Base-by-base conservation (phyloP, 2,113 vertebrate species). In the Paraplagusia blochii region DNA sequence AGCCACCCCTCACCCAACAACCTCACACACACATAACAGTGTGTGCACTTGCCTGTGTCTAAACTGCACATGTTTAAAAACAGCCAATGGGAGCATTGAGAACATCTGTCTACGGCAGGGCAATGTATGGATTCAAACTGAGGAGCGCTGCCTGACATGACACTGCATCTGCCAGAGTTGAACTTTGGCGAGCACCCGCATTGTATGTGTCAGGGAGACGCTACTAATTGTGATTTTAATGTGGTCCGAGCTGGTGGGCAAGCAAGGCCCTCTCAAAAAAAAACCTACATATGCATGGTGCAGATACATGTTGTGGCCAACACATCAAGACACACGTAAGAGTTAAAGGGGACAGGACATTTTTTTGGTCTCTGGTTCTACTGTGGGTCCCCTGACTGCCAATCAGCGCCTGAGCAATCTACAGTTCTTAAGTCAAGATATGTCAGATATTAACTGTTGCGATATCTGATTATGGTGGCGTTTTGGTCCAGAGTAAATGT, bases 151-250 rank as follows among this genome's bases (percentile, higher is more conserved):
- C 64, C 58, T 72, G 78, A 77, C 60, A n/a, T n/a, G 80, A 66
- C 58, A 56, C 48, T 77, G 69, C 72, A 68, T 84, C 83, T 50
- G 3, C 39, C 63, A 39, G 52, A 17, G 44, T 75, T 69, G 63
- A 39, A 53, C 52, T 57, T 72, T n/a, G 13, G 29, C 38, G 18
- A 1, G 42, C 10, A 18, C 54, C 61, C 69, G 66, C 6, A n/a
- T n/a, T n/a, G n/a, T 54, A 69, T 56, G 55, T 77, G 69, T 68
- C 79, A 69, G 52, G 60, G 58, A 74, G 56, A 76, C 56, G 17
- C 58, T 70, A 53, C 69, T 83, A 81, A 85, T 82, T 82, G 62
- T 82, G 81, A 88, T 80, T 84, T 82, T 81, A 84, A 88, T 82
- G 22, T 61, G 64, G 53, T 71, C 35, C 1, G 63, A 82, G 71